A percentile compares a stretch with the other conserved stretches of the same genome.
These are phyloP conservation scores for Ruditapes philippinarum DNA, from an alignment of 1,140 invertebrate species.

Conservation along the genomic window DNA sequence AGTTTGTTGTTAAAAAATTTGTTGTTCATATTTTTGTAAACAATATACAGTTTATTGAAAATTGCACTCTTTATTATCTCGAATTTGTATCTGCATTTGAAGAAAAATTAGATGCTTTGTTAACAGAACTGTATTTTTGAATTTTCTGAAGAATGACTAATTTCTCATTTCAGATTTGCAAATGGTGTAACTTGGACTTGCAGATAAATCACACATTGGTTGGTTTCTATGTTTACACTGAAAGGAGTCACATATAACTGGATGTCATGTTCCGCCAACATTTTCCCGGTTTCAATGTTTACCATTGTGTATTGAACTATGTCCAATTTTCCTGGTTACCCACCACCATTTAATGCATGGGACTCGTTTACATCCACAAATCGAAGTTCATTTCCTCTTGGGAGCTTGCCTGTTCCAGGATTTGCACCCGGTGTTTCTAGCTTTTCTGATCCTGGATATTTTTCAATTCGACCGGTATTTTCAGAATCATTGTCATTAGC, in stretches of 20 bases:
- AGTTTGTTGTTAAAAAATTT: too few relatives aligned
- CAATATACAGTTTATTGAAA: too few relatives aligned
- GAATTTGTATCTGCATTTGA: too few relatives aligned
- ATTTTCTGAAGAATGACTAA: too few relatives aligned
- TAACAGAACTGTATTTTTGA: too few relatives aligned
- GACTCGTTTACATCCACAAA: slow-evolving; percentile 38
- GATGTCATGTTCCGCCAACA: slow-evolving; percentile 65
- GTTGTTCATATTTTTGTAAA: too few relatives aligned
- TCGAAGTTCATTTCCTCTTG: slow-evolving; percentile 53
- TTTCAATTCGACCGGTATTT: slow-evolving; percentile 32
- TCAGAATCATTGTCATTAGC: slow-evolving; percentile 33
- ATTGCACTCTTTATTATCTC: too few relatives aligned
- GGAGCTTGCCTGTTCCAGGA: slow-evolving; percentile 21
- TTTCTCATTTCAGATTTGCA: slow-evolving; percentile 2
- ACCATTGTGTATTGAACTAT: slow-evolving; percentile 64
- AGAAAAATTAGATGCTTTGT: too few relatives aligned
- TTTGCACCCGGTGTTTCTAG: slow-evolving; percentile 8
- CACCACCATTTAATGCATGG: slow-evolving; percentile 62
- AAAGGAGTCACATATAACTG: slow-evolving; percentile 33
- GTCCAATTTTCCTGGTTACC: slow-evolving; percentile 65
- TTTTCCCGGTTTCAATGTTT: slow-evolving; percentile 53
- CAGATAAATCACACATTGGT: background rate
- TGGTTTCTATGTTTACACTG: slow-evolving; percentile 52
- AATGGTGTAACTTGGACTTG: background rate
- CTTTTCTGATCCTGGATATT: slow-evolving; percentile 42